Conservation (phyloP, 2,797 vertebrate species). For the Anas bahamensis region DNA sequence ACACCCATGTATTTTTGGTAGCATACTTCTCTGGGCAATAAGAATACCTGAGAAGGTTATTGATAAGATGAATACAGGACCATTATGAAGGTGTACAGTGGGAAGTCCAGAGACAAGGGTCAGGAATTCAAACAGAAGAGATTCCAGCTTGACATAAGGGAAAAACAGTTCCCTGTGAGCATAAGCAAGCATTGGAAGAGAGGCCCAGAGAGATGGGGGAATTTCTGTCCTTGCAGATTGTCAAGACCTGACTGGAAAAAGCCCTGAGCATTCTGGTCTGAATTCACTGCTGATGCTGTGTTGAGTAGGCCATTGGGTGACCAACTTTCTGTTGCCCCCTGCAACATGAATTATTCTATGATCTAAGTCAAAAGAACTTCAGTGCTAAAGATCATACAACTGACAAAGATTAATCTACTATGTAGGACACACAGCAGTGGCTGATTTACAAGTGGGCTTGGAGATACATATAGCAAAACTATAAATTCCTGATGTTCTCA, state of each 20-base stretch:
- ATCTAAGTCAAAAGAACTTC: neutral
- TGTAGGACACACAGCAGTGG: neutral
- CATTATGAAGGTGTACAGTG: neutral
- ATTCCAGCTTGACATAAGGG: neutral
- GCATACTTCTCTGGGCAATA: neutral
- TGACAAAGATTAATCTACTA: neutral
- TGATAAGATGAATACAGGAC: neutral
- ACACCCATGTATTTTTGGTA: neutral
- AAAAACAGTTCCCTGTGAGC: neutral
- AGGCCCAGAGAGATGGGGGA: neutral
- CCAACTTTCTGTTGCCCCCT: neutral
- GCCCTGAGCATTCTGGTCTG: neutral
- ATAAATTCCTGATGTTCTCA: neutral
- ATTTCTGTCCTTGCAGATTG: neutral
- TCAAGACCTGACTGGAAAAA: neutral
- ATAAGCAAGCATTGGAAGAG: neutral
- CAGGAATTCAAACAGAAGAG: neutral
- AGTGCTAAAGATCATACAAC: neutral
- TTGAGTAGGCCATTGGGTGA: neutral
- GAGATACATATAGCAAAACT: neutral
- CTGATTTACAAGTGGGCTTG: neutral
- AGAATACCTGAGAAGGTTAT: neutral
- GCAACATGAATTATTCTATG: neutral
- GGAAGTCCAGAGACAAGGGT: neutral
- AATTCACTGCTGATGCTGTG: neutral